Evolutionary conservation across 2,113 vertebrate genomes (phyloP), one percentile per base, ranked within the genome.

Genomic region (Miniopterus natalensis): DNA sequence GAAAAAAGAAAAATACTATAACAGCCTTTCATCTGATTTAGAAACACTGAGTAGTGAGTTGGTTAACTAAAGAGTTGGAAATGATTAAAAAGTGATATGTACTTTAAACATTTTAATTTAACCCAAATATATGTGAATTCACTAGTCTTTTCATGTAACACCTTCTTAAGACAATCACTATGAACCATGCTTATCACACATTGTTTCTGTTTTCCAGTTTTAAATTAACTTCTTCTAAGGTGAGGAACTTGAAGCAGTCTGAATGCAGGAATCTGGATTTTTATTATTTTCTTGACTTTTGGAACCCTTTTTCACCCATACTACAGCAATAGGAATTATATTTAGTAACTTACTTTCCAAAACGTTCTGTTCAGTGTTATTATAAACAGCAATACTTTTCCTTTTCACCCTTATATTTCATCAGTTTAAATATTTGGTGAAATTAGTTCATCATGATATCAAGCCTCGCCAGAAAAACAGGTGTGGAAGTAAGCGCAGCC

Each of bases 351-450:
- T 73, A 57, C 45, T 80, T 92, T 63, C 70, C 45, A 78, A 90
- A 93, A 42, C 20, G 66, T 77, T 86, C 12, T 8, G 7, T 81
- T 71, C 42, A 86, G 25, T 78, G 84, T 93, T 80, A 31, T 86
- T 31, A 79, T 57, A 65, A 71, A 25, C 40, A 55, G 7, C 1
- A 9, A 29, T 40, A 8, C 36, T 81, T 89, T 75, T 84, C 23
- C 21, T 93, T 70, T 61, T 68, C 27, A 88, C 2, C 25, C 12
- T 79, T 27, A 31, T 3, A 36, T 66, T 88, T 68, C 36, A 63
- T 81, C 31, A 23, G 18, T 81, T 95, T 84, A 84, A 88, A 13
- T 85, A 78, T 86, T 87, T 89, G 57, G 92, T 80, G 81, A 79
- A 40, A 25, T 92, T 90, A 92, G 10, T 92, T 80, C 68, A 45